Conservation (phyloP, 1,140 invertebrate genomes). For the Halyomorpha halys region DNA sequence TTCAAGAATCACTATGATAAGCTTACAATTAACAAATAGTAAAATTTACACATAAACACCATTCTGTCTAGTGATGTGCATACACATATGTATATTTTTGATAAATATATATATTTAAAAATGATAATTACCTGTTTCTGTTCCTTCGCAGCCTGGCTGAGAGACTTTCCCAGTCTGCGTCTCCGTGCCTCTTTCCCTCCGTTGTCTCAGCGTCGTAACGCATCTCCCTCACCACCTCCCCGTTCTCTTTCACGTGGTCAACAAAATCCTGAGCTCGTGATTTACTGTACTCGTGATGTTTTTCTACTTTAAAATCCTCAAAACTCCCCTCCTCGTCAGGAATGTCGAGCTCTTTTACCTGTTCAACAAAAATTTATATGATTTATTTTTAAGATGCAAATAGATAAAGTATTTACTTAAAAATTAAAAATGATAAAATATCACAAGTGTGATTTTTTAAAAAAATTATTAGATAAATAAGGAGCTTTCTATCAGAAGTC, state of each 20-base stretch:
- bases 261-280: conserved; percentile 58
- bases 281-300: conserved; percentile 42
- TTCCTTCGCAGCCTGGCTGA: conserved; percentile 58
- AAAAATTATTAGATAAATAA: too few species aligned
- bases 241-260: conserved; percentile 62
- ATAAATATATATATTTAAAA: too few species aligned
- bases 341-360: conserved; percentile 62
- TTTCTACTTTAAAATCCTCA: conserved; percentile 42
- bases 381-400: too few species aligned
- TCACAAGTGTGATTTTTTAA: too few species aligned
- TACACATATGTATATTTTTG: too few species aligned
- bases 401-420: too few species aligned
- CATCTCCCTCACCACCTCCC: conserved; percentile 61
- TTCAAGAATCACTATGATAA: too few species aligned
- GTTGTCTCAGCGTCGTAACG: conserved; percentile 65
- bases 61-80: too few species aligned
- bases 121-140: conserved; percentile 36
- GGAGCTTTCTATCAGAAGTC: too few species aligned
- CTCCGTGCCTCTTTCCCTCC: conserved; percentile 50
- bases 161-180: conserved; percentile 59
- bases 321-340: conserved; percentile 42
- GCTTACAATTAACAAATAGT: too few species aligned
- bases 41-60: too few species aligned
- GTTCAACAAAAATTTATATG: conserved; percentile 14
- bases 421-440: too few species aligned